These are phyloP conservation scores for Phyllopteryx taeniolatus DNA, from an alignment of 2,113 vertebrate species.

Conservation along the genomic window DNA sequence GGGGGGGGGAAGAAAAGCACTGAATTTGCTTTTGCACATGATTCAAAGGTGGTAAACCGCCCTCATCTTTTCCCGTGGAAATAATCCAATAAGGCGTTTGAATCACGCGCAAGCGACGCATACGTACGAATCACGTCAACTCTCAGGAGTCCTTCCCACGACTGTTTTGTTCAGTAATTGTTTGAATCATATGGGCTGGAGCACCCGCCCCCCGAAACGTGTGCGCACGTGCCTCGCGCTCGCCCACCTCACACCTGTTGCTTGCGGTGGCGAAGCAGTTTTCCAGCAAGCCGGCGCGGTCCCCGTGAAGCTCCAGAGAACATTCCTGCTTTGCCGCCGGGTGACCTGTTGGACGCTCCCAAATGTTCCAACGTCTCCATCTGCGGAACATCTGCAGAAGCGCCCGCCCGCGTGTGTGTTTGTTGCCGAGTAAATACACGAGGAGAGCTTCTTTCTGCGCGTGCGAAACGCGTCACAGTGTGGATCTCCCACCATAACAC, in stretches of 20 bases:
- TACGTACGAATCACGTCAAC: too few relatives aligned
- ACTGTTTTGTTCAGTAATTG: too few relatives aligned
- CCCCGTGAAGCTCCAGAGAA: not conserved
- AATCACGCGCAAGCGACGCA: too few relatives aligned
- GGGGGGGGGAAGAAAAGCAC: too few relatives aligned
- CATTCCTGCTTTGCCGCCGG: not conserved
- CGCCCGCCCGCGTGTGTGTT: not conserved
- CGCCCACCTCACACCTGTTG: not conserved
- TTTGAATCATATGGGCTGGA: too few relatives aligned
- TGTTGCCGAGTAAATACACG: not conserved
- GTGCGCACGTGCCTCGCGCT: not conserved
- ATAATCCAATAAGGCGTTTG: too few relatives aligned
- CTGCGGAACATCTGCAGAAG: conserved; percentile 4
- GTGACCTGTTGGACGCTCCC: not conserved
- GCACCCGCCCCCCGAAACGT: too few relatives aligned
- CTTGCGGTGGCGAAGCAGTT: not conserved
- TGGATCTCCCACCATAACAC: conserved; percentile 28
- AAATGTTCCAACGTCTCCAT: not conserved
- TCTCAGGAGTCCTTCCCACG: too few relatives aligned
- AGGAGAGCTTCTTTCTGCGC: not conserved
- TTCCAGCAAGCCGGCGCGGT: not conserved
- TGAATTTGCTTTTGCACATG: too few relatives aligned
- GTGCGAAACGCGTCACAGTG: conserved; percentile 7
- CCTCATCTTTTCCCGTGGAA: too few relatives aligned
- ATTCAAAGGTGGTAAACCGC: too few relatives aligned